Base-by-base conservation (phyloP, 2,888 invertebrate genomes). In the Leptinotarsa rubiginosa region DNA sequence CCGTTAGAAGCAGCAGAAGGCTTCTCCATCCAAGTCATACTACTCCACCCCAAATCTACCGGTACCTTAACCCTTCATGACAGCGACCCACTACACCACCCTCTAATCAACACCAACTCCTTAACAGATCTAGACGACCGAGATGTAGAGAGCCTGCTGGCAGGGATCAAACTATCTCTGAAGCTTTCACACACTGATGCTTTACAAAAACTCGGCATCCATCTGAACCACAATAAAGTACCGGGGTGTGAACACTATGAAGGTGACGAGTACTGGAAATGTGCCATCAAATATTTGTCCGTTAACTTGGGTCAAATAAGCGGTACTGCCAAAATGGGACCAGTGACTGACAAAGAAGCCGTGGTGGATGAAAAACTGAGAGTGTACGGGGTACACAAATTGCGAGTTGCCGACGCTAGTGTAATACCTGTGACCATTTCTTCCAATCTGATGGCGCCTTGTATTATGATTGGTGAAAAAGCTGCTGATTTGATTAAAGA, bases 31-130 rank as follows among this genome's bases (percentile, higher is more conserved):
- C n/a, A 93, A 90, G 89, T 91, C 0, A 92, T 94, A 88, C 87
- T 95, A 41, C 90, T 95, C 67, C 91, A 94, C 83, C 96, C 96
- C 0, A 91, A 92, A 84, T 95, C 95, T 15, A 88, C 90, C n/a
- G 96, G 96, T 0, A 89, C 90, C 7, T 81, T 96, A 0, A 91
- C 90, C 84, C 88, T 97, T 15, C 92, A 90, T 81, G 92, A 93
- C 64, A 92, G 89, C 47, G 92, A 96, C 88, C 95, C 96, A 0
- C 90, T 92, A 56, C 92, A 93, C 52, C 91, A 93, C 81, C 96
- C 97, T 0, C 87, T 92, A 12, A 91, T 97, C 81, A 92, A 94
- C 81, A 93, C 95, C 0, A 95, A 96, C 83, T 97, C 96, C 85
- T 90, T 96, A 75, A 90, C 91, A 0, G 91, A 94, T 83, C 88